These are phyloP conservation scores for Poeciliopsis paucimaculata DNA, from an alignment of 2,797 vertebrate genomes.

Conservation along the genomic window DNA sequence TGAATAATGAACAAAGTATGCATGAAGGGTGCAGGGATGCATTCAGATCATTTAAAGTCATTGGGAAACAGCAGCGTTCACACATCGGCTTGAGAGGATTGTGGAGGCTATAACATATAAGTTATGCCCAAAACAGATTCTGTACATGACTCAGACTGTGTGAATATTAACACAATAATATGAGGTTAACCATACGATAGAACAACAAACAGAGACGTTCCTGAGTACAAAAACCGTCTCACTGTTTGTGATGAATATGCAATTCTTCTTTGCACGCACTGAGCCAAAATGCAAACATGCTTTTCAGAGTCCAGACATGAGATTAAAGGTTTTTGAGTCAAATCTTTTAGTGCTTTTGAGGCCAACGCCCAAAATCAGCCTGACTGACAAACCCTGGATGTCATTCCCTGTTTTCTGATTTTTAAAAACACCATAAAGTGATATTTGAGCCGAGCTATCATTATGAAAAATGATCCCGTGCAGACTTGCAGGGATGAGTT, in stretches of 20 bases:
- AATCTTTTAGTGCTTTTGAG: conserved; percentile 43
- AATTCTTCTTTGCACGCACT: conserved; percentile 6
- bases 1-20: conserved; percentile 58
- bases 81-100: not conserved
- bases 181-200: conserved; percentile 8
- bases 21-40: conserved; percentile 22
- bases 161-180: not conserved
- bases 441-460: conserved; percentile 68
- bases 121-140: not conserved
- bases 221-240: conserved; percentile 6
- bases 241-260: conserved; percentile 1
- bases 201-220: conserved; percentile 14
- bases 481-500: conserved; percentile 68
- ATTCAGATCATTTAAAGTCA: conserved; percentile 44
- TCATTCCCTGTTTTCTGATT: conserved; percentile 41
- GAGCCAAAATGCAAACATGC: conserved; percentile 24
- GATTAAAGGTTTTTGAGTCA: conserved; percentile 60
- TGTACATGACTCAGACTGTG: not conserved
- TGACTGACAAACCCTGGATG: conserved; percentile 40
- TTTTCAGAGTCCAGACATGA: conserved; percentile 55
- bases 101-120: conserved; percentile 6
- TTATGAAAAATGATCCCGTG: conserved; percentile 64
- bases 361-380: conserved; percentile 46
- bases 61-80: conserved; percentile 33
- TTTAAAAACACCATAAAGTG: conserved; percentile 48